phyloP scores from a whole-genome alignment of 1,140 invertebrate species.

The Idris sp. region DNA sequence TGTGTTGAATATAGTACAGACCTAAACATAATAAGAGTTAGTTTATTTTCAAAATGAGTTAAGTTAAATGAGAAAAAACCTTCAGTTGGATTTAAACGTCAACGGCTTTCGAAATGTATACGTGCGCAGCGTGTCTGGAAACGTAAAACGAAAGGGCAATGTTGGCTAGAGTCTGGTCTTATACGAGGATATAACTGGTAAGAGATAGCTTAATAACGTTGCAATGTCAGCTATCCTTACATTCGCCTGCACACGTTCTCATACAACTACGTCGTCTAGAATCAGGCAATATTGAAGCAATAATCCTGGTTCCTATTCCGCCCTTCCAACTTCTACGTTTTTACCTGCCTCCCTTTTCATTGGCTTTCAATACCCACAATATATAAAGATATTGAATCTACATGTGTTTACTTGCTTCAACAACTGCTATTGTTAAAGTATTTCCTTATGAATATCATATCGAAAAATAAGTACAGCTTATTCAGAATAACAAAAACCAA shows the following conservation, averaged over 20 bases:
- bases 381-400: constrained; percentile 71
- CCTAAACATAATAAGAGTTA: constrained; percentile 32
- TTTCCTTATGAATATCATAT: too few relatives aligned
- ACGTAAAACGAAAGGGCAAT: constrained; percentile 55
- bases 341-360: constrained; percentile 6
- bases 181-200: constrained; percentile 70
- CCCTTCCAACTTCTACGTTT: constrained; percentile 27
- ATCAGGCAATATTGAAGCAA: constrained; percentile 76
- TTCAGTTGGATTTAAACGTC: constrained; percentile 43
- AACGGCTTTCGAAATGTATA: constrained; percentile 52
- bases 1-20: neutral
- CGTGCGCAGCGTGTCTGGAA: constrained; percentile 49
- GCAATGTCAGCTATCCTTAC: constrained; percentile 62
- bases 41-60: constrained; percentile 39
- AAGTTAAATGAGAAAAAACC: constrained; percentile 49
- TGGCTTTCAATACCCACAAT: constrained; percentile 42
- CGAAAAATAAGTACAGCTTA: too few relatives aligned
- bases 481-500: too few relatives aligned
- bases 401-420: too few relatives aligned
- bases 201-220: constrained; percentile 76
- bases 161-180: constrained; percentile 56
- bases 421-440: too few relatives aligned
- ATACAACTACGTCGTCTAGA: constrained; percentile 67
- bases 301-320: constrained; percentile 51
- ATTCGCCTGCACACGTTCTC: constrained; percentile 57